Percentiles rank a stretch among this genome's conserved stretches.
Evolutionary conservation across 2,113 vertebrate species (phyloP).

Genomic region (Arothron firmamentum): DNA sequence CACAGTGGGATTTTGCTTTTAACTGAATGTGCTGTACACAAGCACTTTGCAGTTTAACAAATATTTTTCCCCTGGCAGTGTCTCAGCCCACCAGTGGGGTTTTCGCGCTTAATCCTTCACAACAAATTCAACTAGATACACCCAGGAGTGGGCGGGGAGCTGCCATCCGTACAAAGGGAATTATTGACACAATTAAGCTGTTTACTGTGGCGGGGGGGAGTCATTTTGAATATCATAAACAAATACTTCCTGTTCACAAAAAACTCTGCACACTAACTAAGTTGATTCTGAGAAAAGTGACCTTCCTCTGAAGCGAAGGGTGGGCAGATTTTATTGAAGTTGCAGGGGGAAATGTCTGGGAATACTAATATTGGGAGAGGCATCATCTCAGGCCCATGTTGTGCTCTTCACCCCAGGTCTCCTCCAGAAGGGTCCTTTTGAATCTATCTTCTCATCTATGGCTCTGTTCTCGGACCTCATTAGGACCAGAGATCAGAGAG

Average conservation of each 20-base stretch:
- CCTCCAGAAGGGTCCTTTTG: conserved; percentile 55
- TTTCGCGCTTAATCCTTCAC: conserved; percentile 65
- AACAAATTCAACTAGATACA: conserved; percentile 59
- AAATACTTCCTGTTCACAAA: conserved; percentile 18
- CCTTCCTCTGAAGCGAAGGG: conserved; percentile 50
- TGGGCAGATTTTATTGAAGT: conserved; percentile 62
- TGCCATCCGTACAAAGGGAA: conserved; percentile 65
- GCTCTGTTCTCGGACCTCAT: conserved; percentile 69
- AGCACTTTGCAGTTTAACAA: conserved; percentile 75
- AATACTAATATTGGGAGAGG: conserved; percentile 67
- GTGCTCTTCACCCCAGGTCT: conserved; percentile 55
- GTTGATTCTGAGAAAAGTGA: conserved; percentile 56
- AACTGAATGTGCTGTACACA: conserved; percentile 73
- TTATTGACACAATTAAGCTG: conserved; percentile 71
- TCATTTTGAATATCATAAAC: conserved; percentile 46
- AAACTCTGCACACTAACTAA: conserved; percentile 18
- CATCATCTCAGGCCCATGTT: conserved; percentile 56
- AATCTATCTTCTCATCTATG: conserved; percentile 63
- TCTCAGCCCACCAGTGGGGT: conserved; percentile 63
- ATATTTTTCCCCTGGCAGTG: conserved; percentile 69
- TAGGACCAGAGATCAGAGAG: conserved; percentile 71
- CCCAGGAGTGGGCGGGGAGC: conserved; percentile 49
- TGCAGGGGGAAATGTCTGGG: conserved; percentile 43
- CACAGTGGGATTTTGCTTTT: conserved; percentile 67
- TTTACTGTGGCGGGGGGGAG: conserved; percentile 44